Evolutionary conservation across 2,113 vertebrate genomes (phyloP).

Genomic region (Oceanodroma tethys): DNA sequence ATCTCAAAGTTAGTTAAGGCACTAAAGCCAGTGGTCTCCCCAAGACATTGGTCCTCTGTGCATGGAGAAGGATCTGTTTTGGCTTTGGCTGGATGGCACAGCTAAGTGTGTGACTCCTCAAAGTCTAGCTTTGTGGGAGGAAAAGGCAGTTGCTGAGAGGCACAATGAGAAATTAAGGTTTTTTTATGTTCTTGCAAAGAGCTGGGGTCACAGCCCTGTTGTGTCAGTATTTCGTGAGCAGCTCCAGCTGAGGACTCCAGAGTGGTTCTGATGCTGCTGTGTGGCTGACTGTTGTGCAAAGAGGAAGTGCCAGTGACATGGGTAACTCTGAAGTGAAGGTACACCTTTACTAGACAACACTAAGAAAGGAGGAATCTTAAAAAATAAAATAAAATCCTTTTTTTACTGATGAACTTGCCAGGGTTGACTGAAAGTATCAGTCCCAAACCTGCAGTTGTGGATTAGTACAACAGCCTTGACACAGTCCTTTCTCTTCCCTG

Average conservation of each 20-base stretch:
- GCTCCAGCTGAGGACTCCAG: neutral
- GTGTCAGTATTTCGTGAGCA: neutral
- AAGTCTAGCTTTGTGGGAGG: neutral
- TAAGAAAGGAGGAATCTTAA: neutral
- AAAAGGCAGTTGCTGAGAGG: neutral
- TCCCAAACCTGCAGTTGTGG: neutral
- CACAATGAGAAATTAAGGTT: neutral
- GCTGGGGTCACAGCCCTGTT: neutral
- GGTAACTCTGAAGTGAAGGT: neutral
- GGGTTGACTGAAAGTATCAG: neutral
- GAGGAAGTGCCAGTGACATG: neutral
- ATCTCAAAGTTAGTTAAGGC: neutral
- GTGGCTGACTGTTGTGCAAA: neutral
- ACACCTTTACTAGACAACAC: neutral
- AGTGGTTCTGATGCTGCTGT: neutral
- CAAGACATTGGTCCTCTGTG: neutral
- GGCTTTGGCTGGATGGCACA: neutral
- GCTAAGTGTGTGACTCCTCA: neutral
- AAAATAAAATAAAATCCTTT: neutral
- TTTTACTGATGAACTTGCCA: neutral
- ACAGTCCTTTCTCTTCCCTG: neutral
- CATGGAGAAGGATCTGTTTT: neutral
- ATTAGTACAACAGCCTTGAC: neutral
- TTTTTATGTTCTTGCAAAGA: neutral
- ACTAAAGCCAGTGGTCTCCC: neutral